phyloP scores from a whole-genome alignment of 2,797 vertebrate genomes.

The Syndactyla subalaris region DNA sequence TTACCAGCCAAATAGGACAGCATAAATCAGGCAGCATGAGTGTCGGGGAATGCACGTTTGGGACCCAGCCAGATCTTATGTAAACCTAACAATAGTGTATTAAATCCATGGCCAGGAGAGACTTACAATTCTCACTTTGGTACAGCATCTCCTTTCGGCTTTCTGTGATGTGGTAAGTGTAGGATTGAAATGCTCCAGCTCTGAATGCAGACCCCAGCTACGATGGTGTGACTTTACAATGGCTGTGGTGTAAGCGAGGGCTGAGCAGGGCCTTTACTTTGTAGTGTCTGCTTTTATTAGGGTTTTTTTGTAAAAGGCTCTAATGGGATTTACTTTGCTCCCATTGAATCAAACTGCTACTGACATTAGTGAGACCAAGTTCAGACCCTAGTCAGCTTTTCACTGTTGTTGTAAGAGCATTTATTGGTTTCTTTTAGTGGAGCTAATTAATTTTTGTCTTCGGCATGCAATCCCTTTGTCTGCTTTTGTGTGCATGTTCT shows the following conservation, averaged over 20 bases:
- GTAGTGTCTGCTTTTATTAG: slow-evolving; percentile 54
- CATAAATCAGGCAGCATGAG: slow-evolving; percentile 38
- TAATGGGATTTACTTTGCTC: slow-evolving; percentile 63
- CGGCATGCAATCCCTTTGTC: not conserved
- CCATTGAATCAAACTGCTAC: slow-evolving; percentile 50
- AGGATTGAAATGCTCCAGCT: not conserved
- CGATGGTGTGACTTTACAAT: not conserved
- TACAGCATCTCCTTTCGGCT: not conserved
- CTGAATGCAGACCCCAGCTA: not conserved
- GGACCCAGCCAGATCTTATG: not conserved
- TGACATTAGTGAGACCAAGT: slow-evolving; percentile 55
- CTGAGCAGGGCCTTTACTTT: not conserved
- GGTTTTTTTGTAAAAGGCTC: slow-evolving; percentile 44
- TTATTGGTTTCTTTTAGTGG: slow-evolving; percentile 31
- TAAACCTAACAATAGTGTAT: not conserved
- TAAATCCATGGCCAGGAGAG: not conserved
- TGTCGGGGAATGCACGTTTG: not conserved
- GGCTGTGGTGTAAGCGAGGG: not conserved
- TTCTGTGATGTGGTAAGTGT: not conserved
- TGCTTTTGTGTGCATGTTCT: slow-evolving; percentile 16
- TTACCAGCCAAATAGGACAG: slow-evolving; percentile 50
- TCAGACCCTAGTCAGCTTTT: slow-evolving; percentile 40
- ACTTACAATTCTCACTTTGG: not conserved
- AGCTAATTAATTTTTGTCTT: slow-evolving; percentile 21
- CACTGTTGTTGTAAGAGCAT: slow-evolving; percentile 28